Evolutionary conservation across 2,113 vertebrate species (phyloP).

Genomic region (Aplodontia rufa): DNA sequence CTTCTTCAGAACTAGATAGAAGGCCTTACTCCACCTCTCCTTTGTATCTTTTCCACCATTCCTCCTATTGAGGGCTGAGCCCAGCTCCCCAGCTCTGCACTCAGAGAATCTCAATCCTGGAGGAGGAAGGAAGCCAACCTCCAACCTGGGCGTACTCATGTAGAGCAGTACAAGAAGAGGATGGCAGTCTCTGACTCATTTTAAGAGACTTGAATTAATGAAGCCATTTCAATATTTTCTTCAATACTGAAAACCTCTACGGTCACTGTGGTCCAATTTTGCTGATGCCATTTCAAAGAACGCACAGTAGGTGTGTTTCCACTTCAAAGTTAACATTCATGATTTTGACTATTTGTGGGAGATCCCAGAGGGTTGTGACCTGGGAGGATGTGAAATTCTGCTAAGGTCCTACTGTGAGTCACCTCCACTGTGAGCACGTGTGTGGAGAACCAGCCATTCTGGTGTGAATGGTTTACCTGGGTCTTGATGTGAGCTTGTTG

Average conservation of each 20-base stretch:
- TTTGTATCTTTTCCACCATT: background rate
- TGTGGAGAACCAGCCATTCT: background rate
- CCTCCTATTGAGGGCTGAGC: background rate
- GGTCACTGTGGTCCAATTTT: background rate
- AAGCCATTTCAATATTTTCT: constrained; percentile 9
- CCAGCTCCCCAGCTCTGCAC: background rate
- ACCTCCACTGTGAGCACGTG: background rate
- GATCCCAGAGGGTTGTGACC: background rate
- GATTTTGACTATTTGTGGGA: background rate
- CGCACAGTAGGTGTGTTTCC: constrained; percentile 17
- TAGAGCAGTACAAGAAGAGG: background rate
- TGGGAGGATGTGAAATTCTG: constrained; percentile 18
- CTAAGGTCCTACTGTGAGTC: constrained; percentile 9
- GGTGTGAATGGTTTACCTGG: background rate
- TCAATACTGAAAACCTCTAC: background rate
- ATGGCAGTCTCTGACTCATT: background rate
- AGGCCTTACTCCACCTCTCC: background rate
- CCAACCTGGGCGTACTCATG: background rate
- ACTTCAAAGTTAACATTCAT: constrained; percentile 25
- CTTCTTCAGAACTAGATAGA: background rate
- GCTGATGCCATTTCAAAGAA: constrained; percentile 18
- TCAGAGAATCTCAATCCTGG: background rate
- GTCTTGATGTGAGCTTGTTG: background rate
- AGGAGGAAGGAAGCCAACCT: background rate
- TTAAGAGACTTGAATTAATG: background rate